These are phyloP conservation scores for Enteromius viviparus DNA, from an alignment of 2,797 vertebrate species.

Conservation along the genomic window DNA sequence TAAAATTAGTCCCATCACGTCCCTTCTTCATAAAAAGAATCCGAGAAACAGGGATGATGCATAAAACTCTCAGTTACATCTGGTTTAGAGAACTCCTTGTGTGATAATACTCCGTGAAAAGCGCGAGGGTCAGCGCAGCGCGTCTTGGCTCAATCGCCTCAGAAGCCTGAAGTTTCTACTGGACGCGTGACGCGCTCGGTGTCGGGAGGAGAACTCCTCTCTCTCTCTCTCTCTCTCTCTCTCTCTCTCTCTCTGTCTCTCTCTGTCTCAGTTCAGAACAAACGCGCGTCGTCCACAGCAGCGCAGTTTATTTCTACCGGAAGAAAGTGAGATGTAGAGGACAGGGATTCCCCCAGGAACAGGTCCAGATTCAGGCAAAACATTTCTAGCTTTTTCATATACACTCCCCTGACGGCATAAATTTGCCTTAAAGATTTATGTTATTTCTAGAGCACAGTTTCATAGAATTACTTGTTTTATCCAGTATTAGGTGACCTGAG, in stretches of 20 bases:
- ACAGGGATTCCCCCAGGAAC: conserved; percentile 45
- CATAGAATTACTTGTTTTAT: neutral
- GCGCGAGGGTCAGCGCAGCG: conserved; percentile 18
- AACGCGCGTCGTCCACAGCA: conserved; percentile 29
- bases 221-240: neutral
- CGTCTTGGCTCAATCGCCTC: conserved; percentile 34
- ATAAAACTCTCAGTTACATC: conserved; percentile 25
- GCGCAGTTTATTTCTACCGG: conserved; percentile 34
- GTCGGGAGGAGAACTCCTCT: conserved; percentile 28
- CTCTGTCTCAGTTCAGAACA: conserved; percentile 2
- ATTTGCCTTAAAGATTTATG: conserved; percentile 34
- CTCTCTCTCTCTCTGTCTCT: neutral
- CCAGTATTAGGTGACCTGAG: neutral
- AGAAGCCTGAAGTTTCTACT: conserved; percentile 47
- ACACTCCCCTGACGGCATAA: conserved; percentile 19
- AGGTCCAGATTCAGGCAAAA: conserved; percentile 40
- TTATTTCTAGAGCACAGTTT: conserved; percentile 9
- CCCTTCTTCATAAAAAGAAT: conserved; percentile 20
- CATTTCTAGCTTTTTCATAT: conserved; percentile 26
- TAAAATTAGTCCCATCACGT: conserved; percentile 39
- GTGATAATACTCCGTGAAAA: conserved; percentile 9
- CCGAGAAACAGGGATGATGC: neutral
- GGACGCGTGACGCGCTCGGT: conserved; percentile 30
- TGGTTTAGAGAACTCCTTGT: conserved; percentile 32
- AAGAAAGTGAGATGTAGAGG: conserved; percentile 40